phyloP scores from a whole-genome alignment of 1,140 invertebrate genomes.

The Catajapyx aquilonaris region DNA sequence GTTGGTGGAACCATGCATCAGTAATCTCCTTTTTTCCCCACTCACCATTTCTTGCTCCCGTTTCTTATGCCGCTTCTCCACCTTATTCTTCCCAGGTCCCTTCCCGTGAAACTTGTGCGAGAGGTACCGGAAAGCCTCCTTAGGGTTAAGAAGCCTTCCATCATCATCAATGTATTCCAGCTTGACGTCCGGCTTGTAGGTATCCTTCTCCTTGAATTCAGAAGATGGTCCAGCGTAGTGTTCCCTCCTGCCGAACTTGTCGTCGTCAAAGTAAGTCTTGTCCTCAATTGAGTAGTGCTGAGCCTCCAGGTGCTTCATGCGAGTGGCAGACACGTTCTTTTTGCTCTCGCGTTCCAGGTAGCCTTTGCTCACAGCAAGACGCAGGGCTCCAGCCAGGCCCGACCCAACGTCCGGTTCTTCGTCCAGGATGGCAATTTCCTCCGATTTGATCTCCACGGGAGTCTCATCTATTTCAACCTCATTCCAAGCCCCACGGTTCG shows the following conservation, averaged over 20 bases:
- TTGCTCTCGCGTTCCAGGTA: constrained; percentile 69
- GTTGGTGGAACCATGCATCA: too few species aligned
- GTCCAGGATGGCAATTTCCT: constrained; percentile 59
- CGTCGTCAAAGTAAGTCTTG: constrained; percentile 73
- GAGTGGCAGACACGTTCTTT: constrained; percentile 36
- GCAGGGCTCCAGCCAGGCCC: constrained; percentile 78
- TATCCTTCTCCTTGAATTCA: constrained; percentile 85
- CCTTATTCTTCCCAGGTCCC: constrained; percentile 96
- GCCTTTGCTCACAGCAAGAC: constrained; percentile 84
- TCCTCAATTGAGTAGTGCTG: constrained; percentile 95
- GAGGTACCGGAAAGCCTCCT: constrained; percentile 90
- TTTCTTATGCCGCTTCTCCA: constrained; percentile 92
- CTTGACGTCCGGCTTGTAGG: constrained; percentile 88
- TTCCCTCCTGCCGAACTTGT: constrained; percentile 54
- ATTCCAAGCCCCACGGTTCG: constrained; percentile 54
- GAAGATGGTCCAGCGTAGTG: constrained; percentile 64
- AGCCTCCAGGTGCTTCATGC: constrained; percentile 58
- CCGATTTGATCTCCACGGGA: constrained; percentile 18
- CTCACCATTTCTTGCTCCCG: constrained; percentile 71
- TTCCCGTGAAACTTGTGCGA: constrained; percentile 99
- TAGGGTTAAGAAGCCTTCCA: constrained; percentile 68
- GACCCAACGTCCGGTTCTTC: constrained; percentile 85
- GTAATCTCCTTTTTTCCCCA: too few species aligned
- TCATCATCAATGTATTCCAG: constrained; percentile 95
- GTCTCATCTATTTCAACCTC: constrained; percentile 38